Evolutionary conservation across 2,797 vertebrate species (phyloP), one percentile per base, ranked within the genome.

Genomic region (Mastacembelus armatus): DNA sequence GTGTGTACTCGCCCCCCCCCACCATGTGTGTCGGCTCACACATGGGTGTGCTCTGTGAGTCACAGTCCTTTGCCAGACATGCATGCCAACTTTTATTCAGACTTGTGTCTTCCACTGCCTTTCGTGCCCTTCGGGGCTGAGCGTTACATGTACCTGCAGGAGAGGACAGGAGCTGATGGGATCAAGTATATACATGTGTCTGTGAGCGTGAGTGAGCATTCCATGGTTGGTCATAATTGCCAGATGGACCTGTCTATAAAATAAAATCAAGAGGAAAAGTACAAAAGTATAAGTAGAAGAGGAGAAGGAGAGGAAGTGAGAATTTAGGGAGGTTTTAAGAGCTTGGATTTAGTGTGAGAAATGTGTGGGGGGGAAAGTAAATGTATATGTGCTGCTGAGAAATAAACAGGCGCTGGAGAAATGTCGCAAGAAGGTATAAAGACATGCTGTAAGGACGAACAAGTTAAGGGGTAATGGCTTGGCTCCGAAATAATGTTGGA

Each of bases 91-190:
- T 47, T 71, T 68, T 51, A 29, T 56, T 58, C 21, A 26, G n/a
- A 22, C 33, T 49, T 35, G 29, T 30, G 32, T 61, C 29, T 50
- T 61, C 24, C 36, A 24, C 47, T 11, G 18, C 70, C 14, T 52
- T 65, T 71, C 45, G 48, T 62, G 24, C 64, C 81, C 67, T 14
- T 4, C 19, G 40, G 77, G 39, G 27, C 42, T 22, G 27, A 72
- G 10, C 66, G n/a, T 50, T 81, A 27, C 74, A 73, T 71, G 69
- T 87, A 83, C 48, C 73, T 84, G 74, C 71, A 79, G 72, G 79
- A 76, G 44, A 83, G 47, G 59, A 54, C 66, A 72, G 71, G 75
- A 71, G 7, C 56, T 61, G 44, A 22, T 47, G 36, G 19, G 24
- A 40, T 21, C 5, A 0, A 67, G 50, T 42, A 10, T 56, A 15